Base-by-base conservation (phyloP, 2,113 vertebrate genomes). In the Ptychochromis oligacanthus region DNA sequence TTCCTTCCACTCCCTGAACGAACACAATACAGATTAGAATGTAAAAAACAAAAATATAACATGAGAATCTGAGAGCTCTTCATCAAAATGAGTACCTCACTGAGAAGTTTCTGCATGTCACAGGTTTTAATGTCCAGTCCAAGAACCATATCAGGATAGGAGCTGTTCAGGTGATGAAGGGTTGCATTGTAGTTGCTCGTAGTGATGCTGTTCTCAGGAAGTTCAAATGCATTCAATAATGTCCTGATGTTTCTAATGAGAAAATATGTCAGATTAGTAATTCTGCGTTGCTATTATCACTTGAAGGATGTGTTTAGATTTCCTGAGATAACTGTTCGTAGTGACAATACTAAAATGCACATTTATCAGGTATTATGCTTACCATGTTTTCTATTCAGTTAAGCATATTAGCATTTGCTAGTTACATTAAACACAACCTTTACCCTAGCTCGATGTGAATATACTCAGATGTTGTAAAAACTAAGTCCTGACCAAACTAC, bases 1-100 rank as follows among this genome's bases (percentile, higher is more conserved):
- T 97, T 94, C 97, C 98, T 93, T 98, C 97, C 75, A 97, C 97
- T 24, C 97, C 97, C 97, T 98, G 93, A 5, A 54, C 31, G 75
- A 64, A 87, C 2, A 20, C 3, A 52, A 38, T 15, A 1, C 57
- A 83, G 4, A 17, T 55, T 2, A 26, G 28, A 67, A 7, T 2
- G 4, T 6, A 36, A 7, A 36, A 13, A 24, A 11, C 7, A 18
- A 17, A 43, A 59, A 20, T 6, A 40, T 8, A 5, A 28, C 4
- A 36, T 7, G 1, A 9, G 3, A 56, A 4, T 38, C 11, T 26
- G 7, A 52, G 3, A 2, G 9, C 22, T 49, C 26, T 34, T 52
- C n/a, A 57, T 65, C 6, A 28, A 31, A 26, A 31, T 1, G 2
- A 4, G 78, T 64, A 91, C 90, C 86, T 91, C 81, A 36, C 85